phyloP scores from a whole-genome alignment of 2,797 vertebrate genomes.

The Mus minutoides region DNA sequence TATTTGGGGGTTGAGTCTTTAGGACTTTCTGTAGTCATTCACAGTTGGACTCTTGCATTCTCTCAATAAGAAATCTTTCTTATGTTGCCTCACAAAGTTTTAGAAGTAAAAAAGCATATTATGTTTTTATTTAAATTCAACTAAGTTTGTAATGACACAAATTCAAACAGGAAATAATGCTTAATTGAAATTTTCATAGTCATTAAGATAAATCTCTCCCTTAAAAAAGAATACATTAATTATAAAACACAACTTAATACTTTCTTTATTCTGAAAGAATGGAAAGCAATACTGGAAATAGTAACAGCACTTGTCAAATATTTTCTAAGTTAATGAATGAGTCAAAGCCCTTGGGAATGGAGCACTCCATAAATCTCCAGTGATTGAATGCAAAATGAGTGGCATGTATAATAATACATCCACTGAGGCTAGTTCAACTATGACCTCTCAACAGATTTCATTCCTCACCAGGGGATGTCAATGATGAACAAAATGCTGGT shows the following conservation, averaged over 20 bases:
- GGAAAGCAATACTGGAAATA: slow-evolving; percentile 54
- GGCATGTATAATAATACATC: slow-evolving; percentile 16
- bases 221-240: slow-evolving; percentile 42
- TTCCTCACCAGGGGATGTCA: background rate
- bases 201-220: background rate
- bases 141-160: slow-evolving; percentile 35
- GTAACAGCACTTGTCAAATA: background rate
- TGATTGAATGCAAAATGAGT: slow-evolving; percentile 54
- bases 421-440: background rate
- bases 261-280: slow-evolving; percentile 39
- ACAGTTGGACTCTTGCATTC: background rate
- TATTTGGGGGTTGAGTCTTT: background rate
- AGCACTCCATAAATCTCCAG: slow-evolving; percentile 36
- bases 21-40: background rate
- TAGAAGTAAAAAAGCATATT: background rate
- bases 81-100: background rate
- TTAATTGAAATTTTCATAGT: slow-evolving; percentile 10
- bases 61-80: background rate
- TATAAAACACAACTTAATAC: slow-evolving; percentile 5
- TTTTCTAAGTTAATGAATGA: slow-evolving; percentile 37
- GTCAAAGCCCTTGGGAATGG: background rate
- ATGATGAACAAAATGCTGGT: background rate
- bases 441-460: slow-evolving; percentile 17
- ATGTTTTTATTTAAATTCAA: background rate
- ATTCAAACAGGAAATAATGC: background rate